Base-by-base conservation (phyloP, 2,888 invertebrate species). In the Callimorpha dominula region DNA sequence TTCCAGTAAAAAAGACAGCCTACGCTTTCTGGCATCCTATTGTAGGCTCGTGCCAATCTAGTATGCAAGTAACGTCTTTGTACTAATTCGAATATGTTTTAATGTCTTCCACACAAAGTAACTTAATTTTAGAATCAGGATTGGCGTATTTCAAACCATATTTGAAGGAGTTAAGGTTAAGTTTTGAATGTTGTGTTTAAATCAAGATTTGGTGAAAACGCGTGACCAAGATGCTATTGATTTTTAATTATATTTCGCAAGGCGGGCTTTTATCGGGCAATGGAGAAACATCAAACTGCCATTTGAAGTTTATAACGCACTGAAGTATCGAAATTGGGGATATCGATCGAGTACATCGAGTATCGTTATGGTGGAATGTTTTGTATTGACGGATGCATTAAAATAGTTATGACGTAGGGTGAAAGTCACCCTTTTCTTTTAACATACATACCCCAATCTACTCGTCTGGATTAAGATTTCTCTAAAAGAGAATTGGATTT, bases 221-320 rank as follows among this genome's bases (percentile, higher is more conserved):
- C 73, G 73, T 80, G 66, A 73, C 65, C 57, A 71, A 72, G 72
- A 73, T 71, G 43, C 57, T 81, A 81, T 81, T 80, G 77, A 80
- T 81, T 80, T 77, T 73, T 67, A 80, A 80, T 80, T 77, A 73
- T 31, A 70, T 75, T 60, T 75, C 71, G 40, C 40, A 78, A 68
- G 70, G 75, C 68, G 20, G 50, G n/a, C 64, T 54, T 64, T 77
- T 77, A 79, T 71, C 65, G 73, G 57, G 72, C 54, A 50, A 72
- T 40, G 54, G 49, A 65, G 60, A 64, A 69, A 72, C 43, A 46
- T 62, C 40, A 31, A 12, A 70, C 54, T 54, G 20, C 40, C 54
- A 69, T 62, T 63, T 42, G 31, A 69, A 50, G 46, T 68, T 40
- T 46, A 40, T 49, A 46, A 69, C 50, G 17, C 17, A 69, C 40